phyloP scores from a whole-genome alignment of 2,113 vertebrate species.

The Neopipo cinnamomea region DNA sequence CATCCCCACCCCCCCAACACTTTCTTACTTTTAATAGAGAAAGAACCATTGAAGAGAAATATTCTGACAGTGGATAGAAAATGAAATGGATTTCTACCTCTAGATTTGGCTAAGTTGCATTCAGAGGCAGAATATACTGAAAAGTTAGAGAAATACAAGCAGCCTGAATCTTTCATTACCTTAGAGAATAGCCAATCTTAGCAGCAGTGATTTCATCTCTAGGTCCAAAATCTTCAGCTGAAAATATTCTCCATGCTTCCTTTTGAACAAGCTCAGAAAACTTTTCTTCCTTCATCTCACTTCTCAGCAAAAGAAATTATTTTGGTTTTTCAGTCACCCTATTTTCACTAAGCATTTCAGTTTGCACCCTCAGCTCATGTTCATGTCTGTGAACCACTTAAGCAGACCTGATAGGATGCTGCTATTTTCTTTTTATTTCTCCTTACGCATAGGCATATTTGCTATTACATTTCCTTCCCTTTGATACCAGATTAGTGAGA shows the following conservation, averaged over 20 bases:
- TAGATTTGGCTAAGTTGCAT: constrained; percentile 4
- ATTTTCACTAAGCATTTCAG: neutral
- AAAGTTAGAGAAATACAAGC: constrained; percentile 32
- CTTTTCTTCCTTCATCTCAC: neutral
- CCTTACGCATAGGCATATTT: constrained; percentile 1
- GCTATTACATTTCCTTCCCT: constrained; percentile 11
- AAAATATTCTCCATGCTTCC: neutral
- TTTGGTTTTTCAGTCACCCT: neutral
- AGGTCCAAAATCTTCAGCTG: constrained; percentile 43
- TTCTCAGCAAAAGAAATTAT: neutral
- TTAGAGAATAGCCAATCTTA: constrained; percentile 46
- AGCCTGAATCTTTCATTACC: constrained; percentile 51
- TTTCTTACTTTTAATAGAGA: neutral
- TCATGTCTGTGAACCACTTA: neutral
- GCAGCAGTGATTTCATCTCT: constrained; percentile 27
- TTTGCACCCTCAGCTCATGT: neutral
- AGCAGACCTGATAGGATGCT: neutral
- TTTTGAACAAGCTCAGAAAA: constrained; percentile 5
- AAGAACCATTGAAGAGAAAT: constrained; percentile 18
- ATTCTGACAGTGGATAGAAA: constrained; percentile 2
- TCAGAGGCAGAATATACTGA: neutral
- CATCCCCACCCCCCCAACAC: neutral
- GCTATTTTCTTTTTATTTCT: neutral
- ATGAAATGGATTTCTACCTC: neutral
- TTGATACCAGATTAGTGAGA: constrained; percentile 45